A percentile compares a stretch with the other conserved stretches of the same genome.
Evolutionary conservation across 1,140 invertebrate genomes (phyloP).

Genomic region (Drosophila sturtevanti): DNA sequence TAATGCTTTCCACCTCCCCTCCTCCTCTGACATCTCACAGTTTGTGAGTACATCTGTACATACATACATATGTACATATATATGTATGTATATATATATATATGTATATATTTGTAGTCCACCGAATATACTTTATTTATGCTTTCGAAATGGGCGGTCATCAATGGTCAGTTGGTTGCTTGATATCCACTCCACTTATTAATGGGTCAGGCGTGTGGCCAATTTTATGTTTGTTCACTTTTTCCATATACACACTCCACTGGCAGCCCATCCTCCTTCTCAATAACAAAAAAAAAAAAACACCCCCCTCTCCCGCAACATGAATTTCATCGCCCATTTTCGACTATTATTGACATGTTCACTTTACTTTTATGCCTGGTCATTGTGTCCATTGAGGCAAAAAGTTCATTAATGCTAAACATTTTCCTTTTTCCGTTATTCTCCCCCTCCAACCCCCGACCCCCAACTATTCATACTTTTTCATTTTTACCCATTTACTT

Average conservation of each 20-base stretch:
- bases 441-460: too few species aligned
- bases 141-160: conserved; percentile 8
- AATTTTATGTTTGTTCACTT: not conserved
- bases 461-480: too few species aligned
- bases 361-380: conserved; percentile 14
- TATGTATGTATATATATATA: not conserved
- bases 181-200: conserved; percentile 10
- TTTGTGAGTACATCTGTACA: too few species aligned
- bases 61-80: not conserved
- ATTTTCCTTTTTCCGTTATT: not conserved
- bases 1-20: not conserved
- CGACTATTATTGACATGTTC: conserved; percentile 18
- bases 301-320: too few species aligned
- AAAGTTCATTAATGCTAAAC: conserved; percentile 8
- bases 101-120: not conserved
- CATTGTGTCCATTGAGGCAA: conserved; percentile 8
- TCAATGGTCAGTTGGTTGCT: conserved; percentile 5
- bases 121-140: conserved; percentile 9
- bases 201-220: conserved; percentile 14
- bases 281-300: not conserved
- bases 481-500: not conserved
- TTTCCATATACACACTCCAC: not conserved
- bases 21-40: not conserved
- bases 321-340: conserved; percentile 19
- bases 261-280: not conserved